Base-by-base conservation (phyloP, 2,797 vertebrate species). In the Lates japonicus region DNA sequence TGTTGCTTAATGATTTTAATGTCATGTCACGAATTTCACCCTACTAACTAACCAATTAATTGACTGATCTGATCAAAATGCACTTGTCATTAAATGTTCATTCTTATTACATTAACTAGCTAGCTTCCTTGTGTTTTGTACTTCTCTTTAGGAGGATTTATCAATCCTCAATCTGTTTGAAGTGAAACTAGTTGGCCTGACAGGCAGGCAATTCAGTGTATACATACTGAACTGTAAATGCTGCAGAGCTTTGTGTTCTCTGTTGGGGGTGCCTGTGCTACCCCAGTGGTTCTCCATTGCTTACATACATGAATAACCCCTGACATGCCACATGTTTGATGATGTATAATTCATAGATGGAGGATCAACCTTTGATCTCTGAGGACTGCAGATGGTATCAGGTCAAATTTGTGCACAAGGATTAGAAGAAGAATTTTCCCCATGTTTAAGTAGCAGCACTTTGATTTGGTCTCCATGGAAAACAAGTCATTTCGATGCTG, bases 291-390 rank as follows among this genome's bases (percentile, higher is more conserved):
- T 78, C 65, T 44, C 14, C 46, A 66, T 19, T 70, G 68, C 74
- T 82, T 80, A 84, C 69, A 82, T 83, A 86, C 78, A 85, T 80
- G 67, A 84, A 81, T 58, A 84, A 81, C 77, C 70, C 42, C 61
- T 87, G 78, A 81, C 82, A 85, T 13, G 37, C 86, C 87, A 82
- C 86, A 87, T 87, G 85, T 76, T 82, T 80, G 52, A 63, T 29
- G 0, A 85, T 87, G 76, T 72, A 77, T 89, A 85, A 90, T 91
- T 85, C 85, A 87, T 85, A 31, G 31, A 75, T 68, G 69, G 44
- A n/a, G 61, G 41, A 84, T 84, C 72, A 85, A 74, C 72, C 83
- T 60, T 67, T 84, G 76, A 84, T 87, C 83, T 86, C 75, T 16
- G 64, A 76, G 75, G 85, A 76, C 70, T 62, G 58, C 80, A 81